Percentiles rank a stretch among this genome's conserved stretches.
Conservation (phyloP, 2,113 vertebrate genomes). For the Rhea pennata region DNA sequence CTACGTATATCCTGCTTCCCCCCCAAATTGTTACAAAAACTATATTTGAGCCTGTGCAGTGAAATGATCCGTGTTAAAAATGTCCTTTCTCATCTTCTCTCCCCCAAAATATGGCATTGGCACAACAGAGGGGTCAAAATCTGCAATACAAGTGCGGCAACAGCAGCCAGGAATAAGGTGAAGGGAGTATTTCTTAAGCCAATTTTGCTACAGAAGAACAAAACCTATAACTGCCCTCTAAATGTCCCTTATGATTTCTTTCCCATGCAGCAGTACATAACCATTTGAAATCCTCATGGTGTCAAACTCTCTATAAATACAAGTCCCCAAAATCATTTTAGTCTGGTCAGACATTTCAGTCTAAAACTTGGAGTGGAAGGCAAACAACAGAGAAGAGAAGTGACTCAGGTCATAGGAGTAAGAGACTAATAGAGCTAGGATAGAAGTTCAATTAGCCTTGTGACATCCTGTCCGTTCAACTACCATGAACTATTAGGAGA, state of each 20-base stretch:
- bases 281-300: neutral
- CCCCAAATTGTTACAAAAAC: neutral
- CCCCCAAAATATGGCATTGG: neutral
- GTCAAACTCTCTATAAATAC: neutral
- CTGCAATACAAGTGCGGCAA: neutral
- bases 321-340: neutral
- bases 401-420: neutral
- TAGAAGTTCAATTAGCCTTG: neutral
- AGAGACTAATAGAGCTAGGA: neutral
- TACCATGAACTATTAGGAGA: neutral
- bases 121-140: neutral
- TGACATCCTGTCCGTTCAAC: neutral
- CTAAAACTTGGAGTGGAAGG: neutral
- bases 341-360: neutral
- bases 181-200: neutral
- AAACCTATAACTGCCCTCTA: neutral
- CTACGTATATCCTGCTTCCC: neutral
- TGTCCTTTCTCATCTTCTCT: neutral
- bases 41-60: neutral
- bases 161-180: neutral
- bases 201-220: neutral
- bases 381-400: neutral
- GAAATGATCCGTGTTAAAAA: neutral
- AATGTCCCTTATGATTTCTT: neutral
- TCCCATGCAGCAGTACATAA: neutral